phyloP scores from a whole-genome alignment of 2,797 vertebrate genomes.

The Peromyscus nudipes region DNA sequence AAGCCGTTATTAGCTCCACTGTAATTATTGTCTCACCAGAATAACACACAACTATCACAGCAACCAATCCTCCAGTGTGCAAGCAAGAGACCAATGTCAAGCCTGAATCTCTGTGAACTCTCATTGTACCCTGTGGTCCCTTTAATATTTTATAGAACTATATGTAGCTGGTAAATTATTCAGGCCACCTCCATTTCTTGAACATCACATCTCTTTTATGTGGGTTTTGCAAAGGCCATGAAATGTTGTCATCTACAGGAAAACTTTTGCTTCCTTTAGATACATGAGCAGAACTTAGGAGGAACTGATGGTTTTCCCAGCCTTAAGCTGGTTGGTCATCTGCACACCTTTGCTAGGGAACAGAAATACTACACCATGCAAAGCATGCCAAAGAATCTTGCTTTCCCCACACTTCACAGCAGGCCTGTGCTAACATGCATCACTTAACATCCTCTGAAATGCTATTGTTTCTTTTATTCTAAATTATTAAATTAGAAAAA shows the following conservation, averaged over 20 bases:
- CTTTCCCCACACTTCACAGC: background rate
- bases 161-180: constrained; percentile 87
- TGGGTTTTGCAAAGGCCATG: constrained; percentile 77
- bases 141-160: constrained; percentile 85
- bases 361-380: background rate
- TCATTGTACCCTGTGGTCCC: constrained; percentile 56
- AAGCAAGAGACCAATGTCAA: constrained; percentile 63
- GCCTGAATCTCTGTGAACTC: constrained; percentile 63
- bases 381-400: background rate
- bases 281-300: constrained; percentile 58
- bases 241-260: constrained; percentile 65
- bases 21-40: constrained; percentile 17
- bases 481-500: constrained; percentile 55
- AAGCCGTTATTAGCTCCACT: background rate
- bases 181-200: constrained; percentile 71
- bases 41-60: background rate
- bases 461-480: constrained; percentile 34
- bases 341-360: background rate
- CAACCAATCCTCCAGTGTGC: background rate
- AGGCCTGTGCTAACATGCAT: background rate
- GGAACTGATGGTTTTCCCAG: constrained; percentile 46
- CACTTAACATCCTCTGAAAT: constrained; percentile 26
- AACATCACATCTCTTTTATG: constrained; percentile 73
- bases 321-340: background rate
- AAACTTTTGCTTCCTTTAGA: constrained; percentile 67